Evolutionary conservation across 2,113 vertebrate genomes (phyloP).

Genomic region (Carassius auratus): DNA sequence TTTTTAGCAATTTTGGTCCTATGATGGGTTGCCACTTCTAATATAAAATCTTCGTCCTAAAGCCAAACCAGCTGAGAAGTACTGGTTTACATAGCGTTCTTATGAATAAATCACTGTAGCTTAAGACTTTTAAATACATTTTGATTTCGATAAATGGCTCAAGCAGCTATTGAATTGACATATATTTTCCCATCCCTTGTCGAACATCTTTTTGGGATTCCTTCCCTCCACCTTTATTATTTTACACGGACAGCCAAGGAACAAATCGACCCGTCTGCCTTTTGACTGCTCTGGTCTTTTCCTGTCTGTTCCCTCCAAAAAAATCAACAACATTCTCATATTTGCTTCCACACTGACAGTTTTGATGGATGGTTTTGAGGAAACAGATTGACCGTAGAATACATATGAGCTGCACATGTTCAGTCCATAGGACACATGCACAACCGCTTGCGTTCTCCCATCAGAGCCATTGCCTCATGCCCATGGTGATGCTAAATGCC

Average conservation of each 20-base stretch:
- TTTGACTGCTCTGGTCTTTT: constrained; percentile 12
- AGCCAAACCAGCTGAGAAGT: background rate
- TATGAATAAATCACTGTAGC: background rate
- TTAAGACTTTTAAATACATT: background rate
- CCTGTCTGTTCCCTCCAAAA: constrained; percentile 23
- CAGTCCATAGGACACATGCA: constrained; percentile 41
- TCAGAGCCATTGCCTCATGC: constrained; percentile 30
- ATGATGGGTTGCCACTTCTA: background rate
- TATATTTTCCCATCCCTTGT: background rate
- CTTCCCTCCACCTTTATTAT: constrained; percentile 14
- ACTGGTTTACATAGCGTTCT: background rate
- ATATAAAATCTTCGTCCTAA: background rate
- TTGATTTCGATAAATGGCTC: background rate
- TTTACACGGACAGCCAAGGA: constrained; percentile 3
- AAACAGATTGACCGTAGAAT: constrained; percentile 41
- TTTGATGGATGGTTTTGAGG: constrained; percentile 57
- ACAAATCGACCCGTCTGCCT: constrained; percentile 38
- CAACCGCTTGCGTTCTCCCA: background rate
- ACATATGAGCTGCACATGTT: constrained; percentile 67
- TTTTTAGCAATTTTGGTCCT: background rate
- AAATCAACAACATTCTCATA: constrained; percentile 44
- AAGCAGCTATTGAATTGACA: background rate
- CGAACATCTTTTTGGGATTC: constrained; percentile 31
- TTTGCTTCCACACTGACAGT: constrained; percentile 45
- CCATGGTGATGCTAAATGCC: constrained; percentile 58